Conservation (phyloP, 2,113 vertebrate genomes). For the Genyomyrus donnyi region DNA sequence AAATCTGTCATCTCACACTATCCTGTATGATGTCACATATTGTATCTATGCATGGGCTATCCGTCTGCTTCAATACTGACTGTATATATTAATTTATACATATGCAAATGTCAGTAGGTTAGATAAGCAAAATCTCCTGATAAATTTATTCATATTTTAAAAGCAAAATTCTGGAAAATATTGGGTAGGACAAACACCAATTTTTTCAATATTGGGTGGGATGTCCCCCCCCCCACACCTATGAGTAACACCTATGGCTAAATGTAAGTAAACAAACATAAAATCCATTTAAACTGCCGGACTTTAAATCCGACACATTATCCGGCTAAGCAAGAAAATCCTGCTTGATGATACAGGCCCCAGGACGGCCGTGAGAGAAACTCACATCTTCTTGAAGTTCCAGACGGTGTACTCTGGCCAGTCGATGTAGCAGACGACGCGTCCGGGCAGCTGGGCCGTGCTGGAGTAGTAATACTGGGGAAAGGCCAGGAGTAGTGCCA, state of each 20-base stretch:
- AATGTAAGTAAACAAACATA: neutral
- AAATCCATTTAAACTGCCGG: neutral
- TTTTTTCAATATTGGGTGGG: neutral
- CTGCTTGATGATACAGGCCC: neutral
- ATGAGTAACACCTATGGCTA: neutral
- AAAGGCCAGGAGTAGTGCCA: slow-evolving; percentile 84
- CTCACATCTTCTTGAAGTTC: slow-evolving; percentile 78
- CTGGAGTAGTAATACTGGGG: slow-evolving; percentile 86
- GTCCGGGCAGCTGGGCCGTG: slow-evolving; percentile 54
- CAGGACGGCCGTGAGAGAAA: slow-evolving; percentile 15
- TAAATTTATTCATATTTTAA: neutral
- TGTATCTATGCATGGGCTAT: neutral
- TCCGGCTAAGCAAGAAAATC: neutral
- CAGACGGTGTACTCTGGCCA: slow-evolving; percentile 73
- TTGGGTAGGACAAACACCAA: neutral
- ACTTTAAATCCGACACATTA: neutral
- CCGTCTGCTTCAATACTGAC: neutral
- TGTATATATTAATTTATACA: neutral
- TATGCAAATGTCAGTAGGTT: neutral
- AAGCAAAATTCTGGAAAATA: neutral
- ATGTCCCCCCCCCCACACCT: neutral
- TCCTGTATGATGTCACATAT: neutral
- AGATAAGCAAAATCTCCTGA: neutral
- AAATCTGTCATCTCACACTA: neutral
- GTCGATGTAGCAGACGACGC: slow-evolving; percentile 79